Evolutionary conservation across 2,888 invertebrate species (phyloP).

Genomic region (Pristionchus exspectatus): DNA sequence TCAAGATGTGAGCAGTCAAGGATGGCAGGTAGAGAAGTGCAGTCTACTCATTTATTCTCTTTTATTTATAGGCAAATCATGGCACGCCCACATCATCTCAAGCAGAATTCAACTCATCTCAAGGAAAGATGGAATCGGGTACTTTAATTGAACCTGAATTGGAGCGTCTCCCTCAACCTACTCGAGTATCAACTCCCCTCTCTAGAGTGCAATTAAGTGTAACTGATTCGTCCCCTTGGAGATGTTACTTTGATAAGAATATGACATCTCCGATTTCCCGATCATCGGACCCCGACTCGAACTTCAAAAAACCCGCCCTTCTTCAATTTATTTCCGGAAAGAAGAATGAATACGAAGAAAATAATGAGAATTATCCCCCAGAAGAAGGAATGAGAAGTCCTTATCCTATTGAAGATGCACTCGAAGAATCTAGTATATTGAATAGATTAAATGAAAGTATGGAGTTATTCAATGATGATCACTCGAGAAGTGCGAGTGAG

Average conservation of each 20-base stretch:
- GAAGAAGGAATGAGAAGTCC: background rate
- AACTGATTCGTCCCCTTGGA: conserved; percentile 23
- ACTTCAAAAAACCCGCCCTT: background rate
- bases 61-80: background rate
- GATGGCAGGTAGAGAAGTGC: conserved; percentile 12
- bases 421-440: background rate
- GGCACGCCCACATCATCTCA: background rate
- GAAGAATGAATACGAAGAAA: background rate
- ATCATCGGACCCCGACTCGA: background rate
- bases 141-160: background rate
- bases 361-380: background rate
- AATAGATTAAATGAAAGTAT: background rate
- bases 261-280: background rate
- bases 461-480: conserved; percentile 9
- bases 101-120: conserved; percentile 7
- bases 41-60: background rate
- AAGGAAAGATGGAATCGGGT: conserved; percentile 1
- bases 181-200: conserved; percentile 42
- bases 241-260: background rate
- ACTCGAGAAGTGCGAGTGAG: background rate
- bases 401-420: background rate
- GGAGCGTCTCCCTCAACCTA: background rate
- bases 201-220: background rate
- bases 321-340: background rate
- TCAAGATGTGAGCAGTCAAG: conserved; percentile 45